Base-by-base conservation (phyloP, 2,888 invertebrate genomes). In the Lithophane ornitopus region DNA sequence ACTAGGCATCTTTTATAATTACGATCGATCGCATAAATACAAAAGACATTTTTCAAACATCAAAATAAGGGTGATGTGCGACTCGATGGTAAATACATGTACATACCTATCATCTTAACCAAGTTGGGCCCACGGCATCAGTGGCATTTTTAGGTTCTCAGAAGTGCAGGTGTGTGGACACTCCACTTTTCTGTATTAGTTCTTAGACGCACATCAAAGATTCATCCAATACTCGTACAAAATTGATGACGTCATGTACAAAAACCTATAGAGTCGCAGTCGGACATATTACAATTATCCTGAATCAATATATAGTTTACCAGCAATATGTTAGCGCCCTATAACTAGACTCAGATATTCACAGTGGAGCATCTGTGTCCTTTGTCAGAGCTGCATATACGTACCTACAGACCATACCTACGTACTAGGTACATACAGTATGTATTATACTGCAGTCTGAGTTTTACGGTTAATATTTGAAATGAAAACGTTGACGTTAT, bases 341-440 rank as follows among this genome's bases (percentile, higher is more conserved):
- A 73, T 81, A 86, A 86, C 86, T 81, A 84, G 80, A 84, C 76
- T 78, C 75, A 80, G 82, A 86, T 85, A 89, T 88, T 83, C 74
- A 81, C 39, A 61, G 65, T n/a, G 12, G 3, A 28, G n/a, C 84
- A 83, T 84, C 81, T 84, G 84, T 54, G 74, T 74, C 73, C 62
- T 78, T 58, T 76, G 59, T 75, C 62, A 68, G 59, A 14, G 34
- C 49, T 73, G 41, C 65, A 52, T 80, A n/a, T 68, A 34, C 2
- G 1, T 65, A 56, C 11, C 19, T 44, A 39, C 11, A 8, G 0
- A n/a, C 16, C 19, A 19, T n/a, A 41, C 14, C 46, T 34, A 16
- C 46, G 16, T 52, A 22, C 22, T 52, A 52, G 19, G 6, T 19
- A 34, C 12, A n/a, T 44, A 19, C 34, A 44, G 49, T 34, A 14